phyloP scores from a whole-genome alignment of 2,888 invertebrate species.

The Eupithecia subfuscata region DNA sequence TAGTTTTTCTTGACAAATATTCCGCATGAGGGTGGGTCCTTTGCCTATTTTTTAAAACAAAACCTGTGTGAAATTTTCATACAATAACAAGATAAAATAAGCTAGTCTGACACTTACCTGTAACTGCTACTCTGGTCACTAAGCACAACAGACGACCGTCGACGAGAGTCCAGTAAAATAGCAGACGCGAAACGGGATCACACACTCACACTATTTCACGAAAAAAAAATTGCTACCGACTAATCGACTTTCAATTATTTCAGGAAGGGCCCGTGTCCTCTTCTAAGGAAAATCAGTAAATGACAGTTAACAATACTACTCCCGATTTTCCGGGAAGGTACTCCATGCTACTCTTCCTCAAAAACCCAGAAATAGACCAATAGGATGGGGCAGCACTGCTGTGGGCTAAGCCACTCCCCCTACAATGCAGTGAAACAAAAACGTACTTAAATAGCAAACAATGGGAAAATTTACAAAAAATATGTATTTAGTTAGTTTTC shows the following conservation, averaged over 20 bases:
- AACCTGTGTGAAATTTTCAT: not conserved
- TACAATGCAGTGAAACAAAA: conserved; percentile 16
- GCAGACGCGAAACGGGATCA: too few species aligned
- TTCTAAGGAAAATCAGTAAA: too few species aligned
- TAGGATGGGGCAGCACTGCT: not conserved
- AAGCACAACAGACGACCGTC: too few species aligned
- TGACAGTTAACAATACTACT: not conserved
- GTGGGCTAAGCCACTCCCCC: conserved; percentile 24
- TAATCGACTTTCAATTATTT: too few species aligned
- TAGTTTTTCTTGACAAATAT: not conserved
- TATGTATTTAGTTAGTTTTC: not conserved
- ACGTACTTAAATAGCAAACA: conserved; percentile 7
- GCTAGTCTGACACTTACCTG: not conserved
- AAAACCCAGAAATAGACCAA: conserved; percentile 19
- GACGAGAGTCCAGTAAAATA: too few species aligned
- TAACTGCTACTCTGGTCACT: not conserved
- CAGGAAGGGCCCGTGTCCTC: too few species aligned
- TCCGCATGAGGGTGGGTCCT: not conserved
- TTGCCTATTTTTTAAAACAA: not conserved
- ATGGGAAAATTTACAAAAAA: not conserved
- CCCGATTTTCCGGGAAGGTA: not conserved
- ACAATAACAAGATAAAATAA: not conserved
- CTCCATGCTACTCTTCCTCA: not conserved
- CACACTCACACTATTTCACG: too few species aligned
- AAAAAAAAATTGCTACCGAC: too few species aligned